Conservation (phyloP, 2,797 vertebrate species). For the Emys orbicularis region DNA sequence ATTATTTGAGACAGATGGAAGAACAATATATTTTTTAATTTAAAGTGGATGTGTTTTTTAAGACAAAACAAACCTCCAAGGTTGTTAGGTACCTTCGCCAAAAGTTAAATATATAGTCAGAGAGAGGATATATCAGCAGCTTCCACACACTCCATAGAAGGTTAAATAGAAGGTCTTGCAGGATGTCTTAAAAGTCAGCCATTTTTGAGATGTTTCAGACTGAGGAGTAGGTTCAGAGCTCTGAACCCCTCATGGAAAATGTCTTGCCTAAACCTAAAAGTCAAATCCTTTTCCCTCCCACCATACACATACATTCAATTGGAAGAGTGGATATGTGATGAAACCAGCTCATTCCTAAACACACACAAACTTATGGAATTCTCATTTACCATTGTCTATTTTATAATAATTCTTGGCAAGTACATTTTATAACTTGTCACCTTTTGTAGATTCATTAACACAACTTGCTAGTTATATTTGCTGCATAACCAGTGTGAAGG, state of each 20-base stretch:
- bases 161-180: neutral
- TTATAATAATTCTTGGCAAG: neutral
- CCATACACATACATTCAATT: neutral
- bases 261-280: neutral
- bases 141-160: neutral
- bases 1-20: neutral
- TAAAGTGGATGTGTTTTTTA: neutral
- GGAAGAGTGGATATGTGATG: neutral
- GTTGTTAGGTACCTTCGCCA: neutral
- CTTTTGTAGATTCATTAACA: neutral
- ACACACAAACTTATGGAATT: neutral
- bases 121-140: neutral
- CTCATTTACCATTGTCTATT: neutral
- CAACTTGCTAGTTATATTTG: neutral
- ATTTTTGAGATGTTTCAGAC: neutral
- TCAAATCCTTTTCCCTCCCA: neutral
- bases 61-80: neutral
- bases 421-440: neutral
- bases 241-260: neutral
- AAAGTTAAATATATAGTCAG: neutral
- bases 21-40: neutral
- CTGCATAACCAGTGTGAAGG: neutral
- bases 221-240: neutral
- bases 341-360: neutral
- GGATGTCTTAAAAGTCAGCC: neutral